Evolutionary conservation across 2,797 vertebrate species (phyloP), one percentile per base, ranked within the genome.

Genomic region (Champsocephalus esox): DNA sequence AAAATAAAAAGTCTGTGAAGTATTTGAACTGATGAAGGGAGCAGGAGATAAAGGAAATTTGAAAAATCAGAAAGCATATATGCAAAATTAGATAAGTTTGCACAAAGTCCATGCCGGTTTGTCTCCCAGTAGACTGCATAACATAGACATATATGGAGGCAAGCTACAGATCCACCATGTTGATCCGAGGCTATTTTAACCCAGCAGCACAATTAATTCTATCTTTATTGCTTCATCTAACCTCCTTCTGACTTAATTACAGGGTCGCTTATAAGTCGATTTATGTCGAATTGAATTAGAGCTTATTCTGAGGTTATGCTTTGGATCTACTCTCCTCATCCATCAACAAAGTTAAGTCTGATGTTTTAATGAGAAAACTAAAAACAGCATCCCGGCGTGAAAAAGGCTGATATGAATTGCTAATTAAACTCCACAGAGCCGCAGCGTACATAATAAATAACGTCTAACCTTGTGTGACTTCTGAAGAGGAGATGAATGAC

Each of bases 381-480:
- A 60, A 62, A 49, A 32, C 46, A 24, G 34, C 57, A 50, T 60
- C 70, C 21, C 38, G 9, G 41, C 71, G 60, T 57, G 57, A 1
- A 81, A 73, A 70, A 58, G 38, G 43, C 66, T 70, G 62, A 82
- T 82, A 62, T 50, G 75, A 87, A 83, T 82, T 75, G 52, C 67
- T 82, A 75, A 88, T 85, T 55, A 67, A 52, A 43, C 69, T 69
- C 73, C 38, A 17, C 59, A 48, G 76, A 12, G 61, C 24, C 3
- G 41, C 57, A 51, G 69, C 82, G 54, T 63, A 9, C 12, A 0
- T 54, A 72, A 48, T 66, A 66, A 87, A 82, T 84, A 59, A 71
- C 75, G 70, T 55, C 70, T 28, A 63, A 79, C 75, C 82, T 74
- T 79, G 75, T 50, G 68, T 81, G 83, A 81, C 77, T 77, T 81